Percentiles rank a stretch among this genome's conserved stretches.
phyloP scores from a whole-genome alignment of 1,140 invertebrate genomes.

The Papilio aristodemus region DNA sequence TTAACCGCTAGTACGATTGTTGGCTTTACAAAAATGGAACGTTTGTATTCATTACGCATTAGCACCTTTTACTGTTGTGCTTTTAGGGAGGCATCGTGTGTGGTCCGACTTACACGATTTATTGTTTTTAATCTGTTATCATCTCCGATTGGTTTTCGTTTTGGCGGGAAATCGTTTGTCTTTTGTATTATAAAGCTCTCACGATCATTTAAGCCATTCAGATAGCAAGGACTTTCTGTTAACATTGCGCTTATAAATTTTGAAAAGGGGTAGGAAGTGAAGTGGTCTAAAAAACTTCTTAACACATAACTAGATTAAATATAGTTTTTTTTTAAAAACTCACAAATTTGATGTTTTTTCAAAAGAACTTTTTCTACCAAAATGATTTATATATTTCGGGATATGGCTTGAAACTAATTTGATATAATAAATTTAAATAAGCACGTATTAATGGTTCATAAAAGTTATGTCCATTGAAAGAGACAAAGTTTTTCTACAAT shows the following conservation, averaged over 20 bases:
- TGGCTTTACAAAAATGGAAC: constrained; percentile 70
- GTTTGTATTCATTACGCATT: constrained; percentile 69
- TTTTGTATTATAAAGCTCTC: constrained; percentile 9
- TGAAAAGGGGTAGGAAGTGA: too few relatives aligned
- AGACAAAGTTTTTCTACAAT: constrained; percentile 18
- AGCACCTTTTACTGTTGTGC: constrained; percentile 76
- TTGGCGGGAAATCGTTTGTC: constrained; percentile 32
- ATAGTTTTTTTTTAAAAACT: too few relatives aligned
- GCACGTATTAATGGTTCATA: neutral
- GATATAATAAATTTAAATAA: constrained; percentile 1
- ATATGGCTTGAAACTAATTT: neutral
- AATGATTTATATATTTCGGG: too few relatives aligned
- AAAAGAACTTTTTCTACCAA: too few relatives aligned
- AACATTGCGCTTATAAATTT: too few relatives aligned
- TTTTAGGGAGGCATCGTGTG: constrained; percentile 70
- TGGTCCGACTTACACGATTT: constrained; percentile 50
- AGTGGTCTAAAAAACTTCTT: too few relatives aligned
- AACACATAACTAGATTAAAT: too few relatives aligned
- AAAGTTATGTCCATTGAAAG: constrained; percentile 22
- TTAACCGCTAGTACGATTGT: constrained; percentile 61
- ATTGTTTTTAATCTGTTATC: constrained; percentile 48
- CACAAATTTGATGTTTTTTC: too few relatives aligned
- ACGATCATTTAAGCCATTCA: constrained; percentile 3
- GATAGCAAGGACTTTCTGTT: neutral
- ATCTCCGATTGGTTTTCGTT: constrained; percentile 40